phyloP scores from a whole-genome alignment of 2,888 invertebrate species.

The Perizoma affinitatum region DNA sequence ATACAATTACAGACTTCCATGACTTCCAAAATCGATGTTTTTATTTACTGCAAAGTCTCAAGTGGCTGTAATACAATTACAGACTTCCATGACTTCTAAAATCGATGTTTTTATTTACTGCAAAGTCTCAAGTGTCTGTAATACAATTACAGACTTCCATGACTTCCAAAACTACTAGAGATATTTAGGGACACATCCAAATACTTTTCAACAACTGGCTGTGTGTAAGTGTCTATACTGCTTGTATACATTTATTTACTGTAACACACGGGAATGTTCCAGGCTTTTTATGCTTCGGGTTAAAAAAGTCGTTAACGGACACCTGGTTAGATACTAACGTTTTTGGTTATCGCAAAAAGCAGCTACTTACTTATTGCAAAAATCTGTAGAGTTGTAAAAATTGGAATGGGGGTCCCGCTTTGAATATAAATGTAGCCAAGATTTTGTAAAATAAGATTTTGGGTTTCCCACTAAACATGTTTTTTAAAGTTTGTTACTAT shows the following conservation, averaged over 20 bases:
- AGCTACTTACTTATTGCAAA: conserved; percentile 1
- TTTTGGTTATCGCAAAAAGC: conserved; percentile 12
- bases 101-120: no score
- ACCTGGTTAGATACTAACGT: conserved; percentile 17
- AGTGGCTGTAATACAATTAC: no score
- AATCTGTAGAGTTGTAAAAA: conserved; percentile 9
- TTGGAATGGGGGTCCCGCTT: background rate
- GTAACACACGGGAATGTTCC: background rate
- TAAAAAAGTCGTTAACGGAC: conserved; percentile 9
- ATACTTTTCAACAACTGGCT: background rate
- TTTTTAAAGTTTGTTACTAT: no score
- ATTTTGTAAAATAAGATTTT: background rate
- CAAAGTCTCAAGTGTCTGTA: no score
- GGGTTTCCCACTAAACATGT: no score
- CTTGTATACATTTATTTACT: background rate
- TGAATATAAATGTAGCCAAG: conserved; percentile 3
- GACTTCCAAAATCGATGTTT: no score
- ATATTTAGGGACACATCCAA: background rate
- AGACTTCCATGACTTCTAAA: no score
- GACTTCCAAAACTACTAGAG: no score
- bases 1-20: no score
- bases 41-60: no score
- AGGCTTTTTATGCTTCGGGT: conserved; percentile 16
- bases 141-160: no score
- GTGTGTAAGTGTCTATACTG: background rate